Conservation (phyloP, 2,797 vertebrate species). For the Australoheros facetus region DNA sequence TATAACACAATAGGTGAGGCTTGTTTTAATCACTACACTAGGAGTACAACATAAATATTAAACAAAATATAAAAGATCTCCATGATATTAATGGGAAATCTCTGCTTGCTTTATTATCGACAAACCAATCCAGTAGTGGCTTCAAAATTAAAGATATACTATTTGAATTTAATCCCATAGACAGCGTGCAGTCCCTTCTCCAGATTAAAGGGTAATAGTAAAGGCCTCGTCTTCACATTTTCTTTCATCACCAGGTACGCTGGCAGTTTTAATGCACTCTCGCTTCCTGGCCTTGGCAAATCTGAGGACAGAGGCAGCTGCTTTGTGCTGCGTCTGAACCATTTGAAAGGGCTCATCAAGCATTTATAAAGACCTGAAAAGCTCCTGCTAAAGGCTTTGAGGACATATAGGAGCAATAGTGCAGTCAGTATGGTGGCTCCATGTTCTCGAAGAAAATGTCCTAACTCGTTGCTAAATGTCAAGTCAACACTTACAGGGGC, state of each 20-base stretch:
- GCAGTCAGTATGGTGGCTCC: conserved; percentile 21
- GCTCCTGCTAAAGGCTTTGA: conserved; percentile 52
- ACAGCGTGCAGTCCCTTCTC: conserved; percentile 30
- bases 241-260: conserved; percentile 58
- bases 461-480: conserved; percentile 43
- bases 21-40: background rate
- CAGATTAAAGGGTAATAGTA: conserved; percentile 56
- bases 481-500: conserved; percentile 1
- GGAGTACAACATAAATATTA: background rate
- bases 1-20: rapidly evolving
- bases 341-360: conserved; percentile 72
- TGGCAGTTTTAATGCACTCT: conserved; percentile 46
- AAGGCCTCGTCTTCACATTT: conserved; percentile 42
- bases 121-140: conserved; percentile 28
- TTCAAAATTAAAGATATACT: conserved; percentile 36
- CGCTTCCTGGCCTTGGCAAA: conserved; percentile 49
- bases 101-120: conserved; percentile 13
- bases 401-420: conserved; percentile 47
- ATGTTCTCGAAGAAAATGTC: conserved; percentile 28
- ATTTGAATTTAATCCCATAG: conserved; percentile 46
- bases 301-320: conserved; percentile 48
- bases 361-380: conserved; percentile 72
- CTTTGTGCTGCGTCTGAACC: conserved; percentile 62
- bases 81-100: background rate
- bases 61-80: background rate